A percentile compares a stretch with the other conserved stretches of the same genome.
Conservation (phyloP, 2,113 vertebrate species). For the Ictidomys tridecemlineatus region DNA sequence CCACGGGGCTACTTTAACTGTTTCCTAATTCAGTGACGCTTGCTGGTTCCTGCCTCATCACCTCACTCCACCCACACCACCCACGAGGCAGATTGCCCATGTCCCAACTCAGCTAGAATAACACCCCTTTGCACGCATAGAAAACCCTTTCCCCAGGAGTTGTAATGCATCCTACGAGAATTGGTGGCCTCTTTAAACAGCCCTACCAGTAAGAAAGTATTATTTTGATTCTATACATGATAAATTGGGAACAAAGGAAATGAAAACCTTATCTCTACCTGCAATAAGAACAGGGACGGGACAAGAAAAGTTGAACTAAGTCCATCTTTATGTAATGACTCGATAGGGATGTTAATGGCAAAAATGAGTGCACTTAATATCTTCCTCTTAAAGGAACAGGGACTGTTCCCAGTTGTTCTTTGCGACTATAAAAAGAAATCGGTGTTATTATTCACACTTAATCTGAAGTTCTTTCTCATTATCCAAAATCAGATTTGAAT, state of each 20-base stretch:
- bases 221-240: constrained; percentile 29
- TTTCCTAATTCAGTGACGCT: constrained; percentile 65
- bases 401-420: not conserved
- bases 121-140: constrained; percentile 59
- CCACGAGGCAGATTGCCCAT: not conserved
- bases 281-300: not conserved
- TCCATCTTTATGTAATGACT: not conserved
- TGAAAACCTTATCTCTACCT: not conserved
- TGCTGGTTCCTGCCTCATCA: constrained; percentile 43
- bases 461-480: not conserved
- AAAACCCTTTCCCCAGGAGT: constrained; percentile 5
- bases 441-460: not conserved
- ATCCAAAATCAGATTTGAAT: constrained; percentile 11
- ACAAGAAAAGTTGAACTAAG: not conserved
- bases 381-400: not conserved
- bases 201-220: not conserved
- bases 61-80: not conserved
- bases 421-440: constrained; percentile 7
- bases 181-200: constrained; percentile 43
- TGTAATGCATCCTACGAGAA: constrained; percentile 11
- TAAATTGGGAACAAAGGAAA: constrained; percentile 28
- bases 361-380: not conserved
- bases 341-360: not conserved
- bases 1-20: not conserved
- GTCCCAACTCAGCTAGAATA: constrained; percentile 57